Evolutionary conservation across 2,797 vertebrate species (phyloP), one percentile per base, ranked within the genome.

Genomic region (Acanthopagrus latus): DNA sequence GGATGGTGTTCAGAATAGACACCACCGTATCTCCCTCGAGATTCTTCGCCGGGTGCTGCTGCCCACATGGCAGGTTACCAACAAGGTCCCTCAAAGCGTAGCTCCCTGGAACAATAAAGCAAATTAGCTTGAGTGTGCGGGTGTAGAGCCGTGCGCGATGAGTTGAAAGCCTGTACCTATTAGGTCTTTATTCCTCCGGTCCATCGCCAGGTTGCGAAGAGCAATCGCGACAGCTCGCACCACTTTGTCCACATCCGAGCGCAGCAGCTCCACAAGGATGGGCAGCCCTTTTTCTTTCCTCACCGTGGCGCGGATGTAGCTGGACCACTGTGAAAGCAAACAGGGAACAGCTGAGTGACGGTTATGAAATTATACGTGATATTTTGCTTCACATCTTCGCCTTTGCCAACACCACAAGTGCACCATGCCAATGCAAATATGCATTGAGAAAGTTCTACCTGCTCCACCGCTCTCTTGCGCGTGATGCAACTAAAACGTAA

Each of bases 1-100:
- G 97, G 83, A 99, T 97, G 2, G 98, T 98, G 80, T 99, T 99
- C 80, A 99, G 94, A 67, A 99, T 94, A 0, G 98, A 98, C 77
- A 99, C 97, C 88, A 99, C 97, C 0, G 98, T 99, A 80, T 99
- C 98, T 62, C 98, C 97, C 73, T 99, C 98, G 54, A 99, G 94
- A 87, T 96, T 97, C 92, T 97, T 97, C 3, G 96, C 95, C 0
- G 98, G 97, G 38, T 95, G 95, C 80, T 96, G 95, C 89, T 99
- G 98, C n/a, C 97, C 97, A 64, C 94, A 97, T 6, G 97, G 97
- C 80, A 99, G 91, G 67, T 99, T 99, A 81, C 96, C 93, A 51
- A 99, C 97, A 75, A 99, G 95, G 87, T 99, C 98, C 38, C 97
- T 95, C 96, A 99, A 96, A 87, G 98, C 97, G 3, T 99, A 99